These are phyloP conservation scores for Sesia apiformis DNA, from an alignment of 2,888 invertebrate species.

Conservation along the genomic window DNA sequence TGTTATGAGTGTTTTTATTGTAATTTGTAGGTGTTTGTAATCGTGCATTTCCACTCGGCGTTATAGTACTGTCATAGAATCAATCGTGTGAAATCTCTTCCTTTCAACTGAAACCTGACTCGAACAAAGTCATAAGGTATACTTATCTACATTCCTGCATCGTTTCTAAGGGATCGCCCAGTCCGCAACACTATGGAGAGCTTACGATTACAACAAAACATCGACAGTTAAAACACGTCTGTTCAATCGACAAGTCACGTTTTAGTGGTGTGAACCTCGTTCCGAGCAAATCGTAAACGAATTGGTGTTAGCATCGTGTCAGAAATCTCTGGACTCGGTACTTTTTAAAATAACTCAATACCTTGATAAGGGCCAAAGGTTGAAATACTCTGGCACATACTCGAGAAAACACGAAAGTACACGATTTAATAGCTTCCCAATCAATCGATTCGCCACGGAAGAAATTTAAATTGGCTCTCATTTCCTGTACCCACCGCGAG, in stretches of 20 bases:
- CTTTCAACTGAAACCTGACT: no score
- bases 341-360: not conserved
- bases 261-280: not conserved
- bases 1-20: not conserved
- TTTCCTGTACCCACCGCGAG: slow-evolving; percentile 50
- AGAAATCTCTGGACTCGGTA: not conserved
- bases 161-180: no score
- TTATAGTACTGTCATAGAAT: no score
- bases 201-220: not conserved
- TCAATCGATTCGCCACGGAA: slow-evolving; percentile 56
- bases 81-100: no score
- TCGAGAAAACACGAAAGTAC: no score
- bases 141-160: no score
- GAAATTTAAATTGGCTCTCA: slow-evolving; percentile 65
- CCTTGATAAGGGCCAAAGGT: not conserved
- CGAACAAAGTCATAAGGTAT: no score
- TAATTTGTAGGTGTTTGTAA: not conserved
- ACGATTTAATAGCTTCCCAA: slow-evolving; percentile 35
- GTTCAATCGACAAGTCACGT: not conserved
- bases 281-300: not conserved
- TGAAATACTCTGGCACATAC: not conserved
- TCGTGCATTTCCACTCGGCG: not conserved
- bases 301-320: not conserved
- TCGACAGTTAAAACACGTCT: not conserved
- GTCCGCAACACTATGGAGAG: not conserved